A percentile compares a stretch with the other conserved stretches of the same genome.
Conservation (phyloP, 1,140 invertebrate species). For the Anoplophora glabripennis region DNA sequence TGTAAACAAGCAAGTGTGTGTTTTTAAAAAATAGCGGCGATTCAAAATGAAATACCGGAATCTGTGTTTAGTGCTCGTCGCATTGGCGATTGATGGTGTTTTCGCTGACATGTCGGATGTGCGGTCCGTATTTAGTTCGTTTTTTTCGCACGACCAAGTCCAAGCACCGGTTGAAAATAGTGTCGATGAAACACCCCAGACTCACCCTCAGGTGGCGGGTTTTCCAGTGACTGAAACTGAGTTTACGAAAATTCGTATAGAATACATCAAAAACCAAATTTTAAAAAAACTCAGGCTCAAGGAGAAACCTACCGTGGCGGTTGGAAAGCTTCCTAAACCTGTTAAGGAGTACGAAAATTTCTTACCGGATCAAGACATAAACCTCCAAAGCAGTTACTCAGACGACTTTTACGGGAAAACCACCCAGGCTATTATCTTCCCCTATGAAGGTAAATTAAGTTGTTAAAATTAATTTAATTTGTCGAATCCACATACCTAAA, state of each 20-base stretch:
- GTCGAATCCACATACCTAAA: no score
- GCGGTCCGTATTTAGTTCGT: conserved; percentile 34
- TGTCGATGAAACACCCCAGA: conserved; percentile 24
- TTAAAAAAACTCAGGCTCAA: conserved; percentile 71
- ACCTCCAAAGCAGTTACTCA: conserved; percentile 52
- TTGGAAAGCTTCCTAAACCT: conserved; percentile 63
- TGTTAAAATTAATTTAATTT: no score
- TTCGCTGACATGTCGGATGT: conserved; percentile 19
- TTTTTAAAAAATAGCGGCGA: conserved; percentile 19
- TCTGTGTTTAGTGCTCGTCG: conserved; percentile 17
- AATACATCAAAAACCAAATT: conserved; percentile 80
- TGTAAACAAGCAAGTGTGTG: conserved; percentile 36
- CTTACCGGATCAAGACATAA: conserved; percentile 49
- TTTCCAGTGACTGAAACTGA: conserved; percentile 50
- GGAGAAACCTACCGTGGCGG: conserved; percentile 63
- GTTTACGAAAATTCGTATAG: conserved; percentile 62
- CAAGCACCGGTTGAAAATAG: conserved; percentile 28
- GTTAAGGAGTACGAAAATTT: conserved; percentile 60
- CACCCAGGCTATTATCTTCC: conserved; percentile 74
- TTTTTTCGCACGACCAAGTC: conserved; percentile 30
- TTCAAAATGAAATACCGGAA: conserved; percentile 21
- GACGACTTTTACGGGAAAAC: conserved; percentile 78
- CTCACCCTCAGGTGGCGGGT: conserved; percentile 3
- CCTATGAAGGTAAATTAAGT: conserved; percentile 61
- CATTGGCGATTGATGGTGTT: conserved; percentile 13